Evolutionary conservation across 1,140 invertebrate genomes (phyloP).

Genomic region (Stenopsyche tienmushanensis): DNA sequence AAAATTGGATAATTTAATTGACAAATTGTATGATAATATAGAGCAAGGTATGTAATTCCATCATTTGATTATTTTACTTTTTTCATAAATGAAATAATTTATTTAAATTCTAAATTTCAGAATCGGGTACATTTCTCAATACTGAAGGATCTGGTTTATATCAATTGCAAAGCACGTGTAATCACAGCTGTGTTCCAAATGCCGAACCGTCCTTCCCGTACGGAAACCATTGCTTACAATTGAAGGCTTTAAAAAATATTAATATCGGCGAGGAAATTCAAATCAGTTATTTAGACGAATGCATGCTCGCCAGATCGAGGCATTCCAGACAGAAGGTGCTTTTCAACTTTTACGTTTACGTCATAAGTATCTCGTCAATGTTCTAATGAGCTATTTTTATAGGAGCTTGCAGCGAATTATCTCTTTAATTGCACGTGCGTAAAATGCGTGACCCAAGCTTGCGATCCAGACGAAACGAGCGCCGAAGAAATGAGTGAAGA

Average conservation of each 20-base stretch:
- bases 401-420: slow-evolving; percentile 78
- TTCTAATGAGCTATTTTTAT: slow-evolving; percentile 37
- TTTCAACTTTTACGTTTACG: neutral
- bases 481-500: slow-evolving; percentile 66
- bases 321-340: slow-evolving; percentile 81
- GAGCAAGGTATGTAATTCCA: slow-evolving; percentile 80
- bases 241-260: slow-evolving; percentile 78
- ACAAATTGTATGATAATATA: slow-evolving; percentile 80
- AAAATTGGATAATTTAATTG: slow-evolving; percentile 73
- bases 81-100: neutral
- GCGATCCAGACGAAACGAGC: slow-evolving; percentile 81
- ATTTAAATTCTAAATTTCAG: slow-evolving; percentile 52
- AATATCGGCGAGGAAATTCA: slow-evolving; percentile 82
- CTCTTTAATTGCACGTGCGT: slow-evolving; percentile 80
- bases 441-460: slow-evolving; percentile 72
- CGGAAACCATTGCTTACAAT: slow-evolving; percentile 76
- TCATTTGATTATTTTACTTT: too few species aligned
- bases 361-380: neutral
- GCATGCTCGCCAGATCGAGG: slow-evolving; percentile 73
- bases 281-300: slow-evolving; percentile 90
- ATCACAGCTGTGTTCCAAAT: slow-evolving; percentile 92
- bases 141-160: slow-evolving; percentile 93
- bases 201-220: slow-evolving; percentile 82
- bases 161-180: slow-evolving; percentile 79
- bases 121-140: slow-evolving; percentile 85